A percentile compares a stretch with the other conserved stretches of the same genome.
phyloP scores from a whole-genome alignment of 2,797 vertebrate species.

The Eremophila alpestris region DNA sequence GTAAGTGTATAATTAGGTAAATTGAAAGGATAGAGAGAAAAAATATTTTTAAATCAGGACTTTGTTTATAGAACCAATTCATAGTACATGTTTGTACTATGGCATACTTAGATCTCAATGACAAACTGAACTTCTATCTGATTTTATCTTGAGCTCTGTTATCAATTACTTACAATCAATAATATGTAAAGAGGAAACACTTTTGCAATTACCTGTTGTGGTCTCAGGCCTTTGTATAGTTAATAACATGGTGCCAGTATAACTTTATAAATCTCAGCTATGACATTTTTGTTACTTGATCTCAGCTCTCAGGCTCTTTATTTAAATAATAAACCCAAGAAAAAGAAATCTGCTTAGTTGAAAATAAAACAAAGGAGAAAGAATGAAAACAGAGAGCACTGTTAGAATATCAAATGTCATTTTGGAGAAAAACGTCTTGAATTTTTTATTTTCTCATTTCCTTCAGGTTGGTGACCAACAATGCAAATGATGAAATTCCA shows the following conservation, averaged over 20 bases:
- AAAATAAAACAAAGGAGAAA: not conserved
- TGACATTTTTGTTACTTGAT: not conserved
- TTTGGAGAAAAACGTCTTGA: not conserved
- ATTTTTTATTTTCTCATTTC: not conserved
- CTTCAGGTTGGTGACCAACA: not conserved
- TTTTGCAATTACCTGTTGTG: not conserved
- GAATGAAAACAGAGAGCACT: not conserved
- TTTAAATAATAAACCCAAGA: not conserved
- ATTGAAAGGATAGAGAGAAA: not conserved
- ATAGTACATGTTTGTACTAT: not conserved
- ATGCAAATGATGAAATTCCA: not conserved
- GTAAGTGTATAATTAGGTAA: not conserved
- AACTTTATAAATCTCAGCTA: not conserved
- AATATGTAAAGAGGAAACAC: not conserved
- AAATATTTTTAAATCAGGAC: not conserved
- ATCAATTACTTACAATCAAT: not conserved
- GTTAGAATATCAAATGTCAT: not conserved
- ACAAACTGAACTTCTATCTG: not conserved
- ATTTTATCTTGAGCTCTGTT: not conserved
- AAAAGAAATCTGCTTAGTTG: not conserved
- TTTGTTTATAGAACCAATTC: not conserved
- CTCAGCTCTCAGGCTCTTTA: not conserved
- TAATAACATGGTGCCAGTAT: not conserved
- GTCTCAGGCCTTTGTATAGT: not conserved
- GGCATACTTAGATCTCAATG: not conserved